Conservation (phyloP, 2,888 invertebrate genomes). For the Lagria hirta region DNA sequence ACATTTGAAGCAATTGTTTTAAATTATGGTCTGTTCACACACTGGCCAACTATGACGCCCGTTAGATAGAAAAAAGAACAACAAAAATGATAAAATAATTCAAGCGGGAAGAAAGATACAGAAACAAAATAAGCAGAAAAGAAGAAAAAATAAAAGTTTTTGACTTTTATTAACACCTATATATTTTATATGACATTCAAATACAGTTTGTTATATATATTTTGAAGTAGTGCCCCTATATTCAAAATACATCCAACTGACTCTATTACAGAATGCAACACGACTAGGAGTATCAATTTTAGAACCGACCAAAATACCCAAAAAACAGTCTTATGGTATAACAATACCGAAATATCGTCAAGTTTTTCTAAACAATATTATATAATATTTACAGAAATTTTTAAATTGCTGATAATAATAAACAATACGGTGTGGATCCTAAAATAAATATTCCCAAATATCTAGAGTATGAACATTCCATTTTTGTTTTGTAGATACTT, state of each 20-base stretch:
- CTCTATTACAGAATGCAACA: conserved; percentile 44
- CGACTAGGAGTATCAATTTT: conserved; percentile 33
- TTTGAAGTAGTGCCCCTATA: conserved; percentile 36
- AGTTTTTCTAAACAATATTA: conserved; percentile 11
- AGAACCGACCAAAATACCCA: conserved; percentile 33
- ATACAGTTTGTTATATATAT: conserved; percentile 48
- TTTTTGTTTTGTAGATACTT: conserved; percentile 38
- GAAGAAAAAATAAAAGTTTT: too few species aligned
- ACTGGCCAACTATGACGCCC: too few species aligned
- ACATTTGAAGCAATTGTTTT: too few species aligned
- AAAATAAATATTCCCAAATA: conserved; percentile 28
- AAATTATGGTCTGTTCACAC: too few species aligned
- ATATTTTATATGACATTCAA: conserved; percentile 49
- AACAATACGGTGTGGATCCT: conserved; percentile 30
- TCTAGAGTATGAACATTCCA: conserved; percentile 41
- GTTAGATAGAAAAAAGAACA: too few species aligned
- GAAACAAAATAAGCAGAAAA: too few species aligned
- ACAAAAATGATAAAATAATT: neutral
- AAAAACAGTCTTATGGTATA: conserved; percentile 37
- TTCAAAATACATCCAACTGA: conserved; percentile 47
- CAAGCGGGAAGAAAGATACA: conserved; percentile 1
- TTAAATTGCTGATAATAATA: too few species aligned
- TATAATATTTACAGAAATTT: conserved; percentile 35
- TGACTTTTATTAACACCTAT: conserved; percentile 52
- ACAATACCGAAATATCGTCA: conserved; percentile 12